Conservation (phyloP, 30 jellyfish, hydroid and myxozoan genomes). For the Mastigias papua region DNA sequence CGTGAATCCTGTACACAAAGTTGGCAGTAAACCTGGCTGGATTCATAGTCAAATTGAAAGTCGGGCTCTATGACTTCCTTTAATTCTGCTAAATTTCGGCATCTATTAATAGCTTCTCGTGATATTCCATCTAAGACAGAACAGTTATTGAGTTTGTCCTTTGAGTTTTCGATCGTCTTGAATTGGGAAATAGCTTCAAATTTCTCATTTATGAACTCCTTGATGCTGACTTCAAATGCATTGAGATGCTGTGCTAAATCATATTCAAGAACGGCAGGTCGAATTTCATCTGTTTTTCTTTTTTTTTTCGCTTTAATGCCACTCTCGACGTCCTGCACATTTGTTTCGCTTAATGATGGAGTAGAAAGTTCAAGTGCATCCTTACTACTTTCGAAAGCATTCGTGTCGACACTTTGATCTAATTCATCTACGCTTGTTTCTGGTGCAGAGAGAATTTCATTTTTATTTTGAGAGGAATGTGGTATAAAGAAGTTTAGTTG, state of each 20-base stretch:
- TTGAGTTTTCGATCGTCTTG: neutral
- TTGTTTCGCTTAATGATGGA: too few species aligned
- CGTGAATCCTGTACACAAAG: slow-evolving; percentile 29
- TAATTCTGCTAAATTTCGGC: slow-evolving; percentile 17
- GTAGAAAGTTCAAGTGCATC: neutral
- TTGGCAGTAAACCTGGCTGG: slow-evolving; percentile 28
- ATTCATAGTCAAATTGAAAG: too few species aligned
- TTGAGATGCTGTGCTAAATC: too few species aligned
- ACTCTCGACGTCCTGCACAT: slow-evolving; percentile 1
- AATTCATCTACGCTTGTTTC: neutral
- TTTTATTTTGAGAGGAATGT: slow-evolving; percentile 20
- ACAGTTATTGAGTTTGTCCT: neutral
- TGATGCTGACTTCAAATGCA: too few species aligned
- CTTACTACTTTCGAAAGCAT: neutral
- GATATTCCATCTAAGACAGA: neutral
- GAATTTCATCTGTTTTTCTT: neutral
- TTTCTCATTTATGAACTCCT: too few species aligned
- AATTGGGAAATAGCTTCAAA: neutral
- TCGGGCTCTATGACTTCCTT: too few species aligned
- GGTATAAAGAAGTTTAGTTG: slow-evolving; percentile 8
- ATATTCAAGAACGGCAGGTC: neutral
- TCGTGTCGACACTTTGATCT: neutral
- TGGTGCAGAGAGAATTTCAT: neutral
- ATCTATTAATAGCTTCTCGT: slow-evolving; percentile 39
- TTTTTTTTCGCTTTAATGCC: neutral